These are phyloP conservation scores for Drosophila mauritiana DNA, from an alignment of 1,140 invertebrate genomes.

Conservation along the genomic window DNA sequence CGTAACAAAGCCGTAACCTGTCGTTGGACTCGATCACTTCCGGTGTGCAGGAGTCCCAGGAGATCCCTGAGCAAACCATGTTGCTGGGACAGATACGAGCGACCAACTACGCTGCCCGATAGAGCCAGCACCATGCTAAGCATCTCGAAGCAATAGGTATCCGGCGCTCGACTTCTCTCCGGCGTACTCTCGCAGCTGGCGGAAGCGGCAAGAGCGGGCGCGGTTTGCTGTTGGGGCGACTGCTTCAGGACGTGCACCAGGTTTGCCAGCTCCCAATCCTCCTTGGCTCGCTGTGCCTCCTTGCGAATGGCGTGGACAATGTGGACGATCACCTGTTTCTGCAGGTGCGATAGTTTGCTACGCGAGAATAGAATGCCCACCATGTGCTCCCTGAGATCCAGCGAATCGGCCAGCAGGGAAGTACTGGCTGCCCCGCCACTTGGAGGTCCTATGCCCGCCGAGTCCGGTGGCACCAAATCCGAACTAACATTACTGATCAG, in stretches of 20 bases:
- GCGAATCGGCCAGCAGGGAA: constrained; percentile 75
- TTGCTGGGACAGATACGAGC: constrained; percentile 95
- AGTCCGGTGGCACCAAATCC: constrained; percentile 40
- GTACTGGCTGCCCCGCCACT: constrained; percentile 14
- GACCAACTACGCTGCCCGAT: constrained; percentile 96
- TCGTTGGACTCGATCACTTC: constrained; percentile 96
- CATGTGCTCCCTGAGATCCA: constrained; percentile 97
- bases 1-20: constrained; percentile 93
- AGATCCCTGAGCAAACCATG: constrained; percentile 93
- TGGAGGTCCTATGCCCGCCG: constrained; percentile 9
- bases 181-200: constrained; percentile 58
- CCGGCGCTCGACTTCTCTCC: constrained; percentile 87
- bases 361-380: constrained; percentile 98
- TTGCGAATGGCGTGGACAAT: constrained; percentile 97
- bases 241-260: constrained; percentile 77
- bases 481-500: constrained; percentile 86
- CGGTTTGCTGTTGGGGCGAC: constrained; percentile 34
- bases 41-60: constrained; percentile 95
- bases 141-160: constrained; percentile 99
- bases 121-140: constrained; percentile 96
- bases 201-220: not conserved
- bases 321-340: constrained; percentile 97
- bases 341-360: constrained; percentile 96
- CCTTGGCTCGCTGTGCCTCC: constrained; percentile 92
- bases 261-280: constrained; percentile 92